Base-by-base conservation (phyloP, 2,113 vertebrate genomes). In the Ginglymostoma cirratum region DNA sequence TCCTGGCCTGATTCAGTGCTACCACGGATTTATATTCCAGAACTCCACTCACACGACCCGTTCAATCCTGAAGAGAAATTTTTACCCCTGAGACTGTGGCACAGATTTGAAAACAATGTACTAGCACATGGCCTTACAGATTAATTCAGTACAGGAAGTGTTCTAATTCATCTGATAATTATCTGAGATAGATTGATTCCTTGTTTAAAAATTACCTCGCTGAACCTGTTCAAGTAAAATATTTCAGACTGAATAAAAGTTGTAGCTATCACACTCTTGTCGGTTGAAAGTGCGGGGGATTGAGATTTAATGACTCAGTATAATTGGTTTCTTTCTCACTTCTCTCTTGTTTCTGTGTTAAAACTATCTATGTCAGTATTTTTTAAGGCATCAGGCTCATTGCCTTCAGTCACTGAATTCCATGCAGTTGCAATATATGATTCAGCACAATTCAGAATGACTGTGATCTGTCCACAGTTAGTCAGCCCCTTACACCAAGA, bases 391-490 rank as follows among this genome's bases (percentile, higher is more conserved):
- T 45, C 27, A 30, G 2, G 2, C 38, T 76, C 10, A 27, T 38
- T 70, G 42, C 3, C 38, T 67, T 93, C 61, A 93, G 89, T 23
- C 34, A 93, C 61, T 66, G 15, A 95, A 17, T 95, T 34, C 69
- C 93, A 94, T 21, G 7, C 67, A 95, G 94, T 90, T 72, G 92
- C 85, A 90, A 93, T 92, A 27, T 76, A 52, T 96, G 96, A 96
- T 90, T 96, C 96, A 96, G 87, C 94, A 52, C 23, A 95, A 95
- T 72, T 95, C 94, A 70, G 94, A 95, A 86, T 85, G 94, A 95
- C 94, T 95, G 94, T 95, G 94, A 72, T 72, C 42, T 30, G 42
- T 38, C 89, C 27, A 67, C 66, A 34, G 69, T 95, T 95, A 95
- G 94, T 52, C 38, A 95, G 69, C 69, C 42, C 69, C 94, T 72